Evolutionary conservation across 2,113 vertebrate species (phyloP).

Genomic region (Guaruba guarouba): DNA sequence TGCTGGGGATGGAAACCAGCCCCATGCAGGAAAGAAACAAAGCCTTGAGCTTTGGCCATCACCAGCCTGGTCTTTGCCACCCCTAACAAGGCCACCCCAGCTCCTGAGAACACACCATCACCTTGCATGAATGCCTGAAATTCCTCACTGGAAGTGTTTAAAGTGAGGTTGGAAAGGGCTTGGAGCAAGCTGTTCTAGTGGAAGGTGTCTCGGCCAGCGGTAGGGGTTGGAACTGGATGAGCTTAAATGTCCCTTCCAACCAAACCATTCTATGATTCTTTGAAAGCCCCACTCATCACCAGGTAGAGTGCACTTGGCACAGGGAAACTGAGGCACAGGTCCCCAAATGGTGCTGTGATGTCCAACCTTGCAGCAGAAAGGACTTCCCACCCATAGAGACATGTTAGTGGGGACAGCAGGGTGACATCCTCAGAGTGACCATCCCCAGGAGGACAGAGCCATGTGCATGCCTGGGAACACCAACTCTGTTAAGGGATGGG

Average conservation of each 20-base stretch:
- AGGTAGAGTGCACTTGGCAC: background rate
- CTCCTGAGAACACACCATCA: background rate
- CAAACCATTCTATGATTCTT: background rate
- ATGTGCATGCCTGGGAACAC: rapidly evolving
- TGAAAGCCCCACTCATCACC: background rate
- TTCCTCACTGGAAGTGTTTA: background rate
- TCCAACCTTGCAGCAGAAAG: background rate
- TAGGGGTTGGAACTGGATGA: background rate
- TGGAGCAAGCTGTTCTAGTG: background rate
- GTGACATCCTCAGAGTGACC: background rate
- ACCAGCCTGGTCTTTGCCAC: background rate
- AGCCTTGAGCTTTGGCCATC: background rate
- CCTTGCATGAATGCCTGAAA: rapidly evolving
- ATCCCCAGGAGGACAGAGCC: background rate
- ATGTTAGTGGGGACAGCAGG: rapidly evolving
- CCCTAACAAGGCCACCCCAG: background rate
- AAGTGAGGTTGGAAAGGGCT: background rate
- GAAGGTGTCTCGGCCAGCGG: background rate
- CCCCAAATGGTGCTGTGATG: background rate
- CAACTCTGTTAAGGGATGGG: background rate
- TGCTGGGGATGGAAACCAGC: background rate
- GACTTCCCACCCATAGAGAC: background rate
- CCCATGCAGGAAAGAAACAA: background rate
- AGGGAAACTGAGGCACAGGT: background rate
- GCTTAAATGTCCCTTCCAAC: background rate